phyloP scores from a whole-genome alignment of 2,113 vertebrate genomes.

The Pygoscelis adeliae region DNA sequence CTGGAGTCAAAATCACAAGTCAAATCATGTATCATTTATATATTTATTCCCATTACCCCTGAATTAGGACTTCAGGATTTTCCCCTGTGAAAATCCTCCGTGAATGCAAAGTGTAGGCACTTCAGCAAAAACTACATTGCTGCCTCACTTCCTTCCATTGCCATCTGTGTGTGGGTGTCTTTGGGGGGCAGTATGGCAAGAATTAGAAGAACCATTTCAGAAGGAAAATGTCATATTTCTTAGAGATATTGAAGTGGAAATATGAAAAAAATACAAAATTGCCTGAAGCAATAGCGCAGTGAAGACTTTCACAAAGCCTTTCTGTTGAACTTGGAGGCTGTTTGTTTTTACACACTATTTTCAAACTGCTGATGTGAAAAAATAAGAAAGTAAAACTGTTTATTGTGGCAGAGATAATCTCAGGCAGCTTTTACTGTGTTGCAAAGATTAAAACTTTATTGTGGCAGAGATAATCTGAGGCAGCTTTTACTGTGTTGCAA shows the following conservation, averaged over 20 bases:
- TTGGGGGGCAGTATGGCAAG: background rate
- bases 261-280: background rate
- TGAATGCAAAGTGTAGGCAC: background rate
- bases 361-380: background rate
- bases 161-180: slow-evolving; percentile 54
- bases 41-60: background rate
- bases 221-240: slow-evolving; percentile 30
- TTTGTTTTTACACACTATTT: background rate
- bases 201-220: slow-evolving; percentile 8
- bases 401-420: background rate
- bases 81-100: background rate
- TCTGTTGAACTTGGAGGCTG: background rate
- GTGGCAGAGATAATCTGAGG: background rate
- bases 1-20: background rate
- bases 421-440: background rate
- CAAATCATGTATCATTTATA: background rate
- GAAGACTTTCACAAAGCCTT: background rate
- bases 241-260: background rate
- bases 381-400: background rate
- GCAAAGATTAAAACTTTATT: background rate
- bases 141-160: slow-evolving; percentile 17
- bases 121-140: background rate
- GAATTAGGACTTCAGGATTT: background rate
- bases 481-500: background rate
- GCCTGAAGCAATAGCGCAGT: background rate